These are phyloP conservation scores for Garra rufa DNA, from an alignment of 2,113 vertebrate species.

Conservation along the genomic window DNA sequence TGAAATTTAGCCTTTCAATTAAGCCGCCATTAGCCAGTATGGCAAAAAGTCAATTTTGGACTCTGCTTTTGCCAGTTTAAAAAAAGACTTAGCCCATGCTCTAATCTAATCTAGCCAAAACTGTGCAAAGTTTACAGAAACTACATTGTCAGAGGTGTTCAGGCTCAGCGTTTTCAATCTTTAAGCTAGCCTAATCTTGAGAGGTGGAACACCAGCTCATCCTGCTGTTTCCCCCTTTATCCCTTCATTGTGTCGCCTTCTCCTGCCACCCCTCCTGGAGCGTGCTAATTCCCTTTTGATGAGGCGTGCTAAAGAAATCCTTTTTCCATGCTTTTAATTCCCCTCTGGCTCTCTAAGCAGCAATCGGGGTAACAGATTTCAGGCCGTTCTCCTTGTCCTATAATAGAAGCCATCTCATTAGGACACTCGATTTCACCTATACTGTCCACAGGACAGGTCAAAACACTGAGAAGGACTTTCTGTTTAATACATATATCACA, in stretches of 20 bases:
- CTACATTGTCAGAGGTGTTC: slow-evolving; percentile 9
- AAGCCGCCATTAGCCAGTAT: not conserved
- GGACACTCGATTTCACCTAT: slow-evolving; percentile 48
- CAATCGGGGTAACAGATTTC: slow-evolving; percentile 88
- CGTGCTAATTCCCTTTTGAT: slow-evolving; percentile 85
- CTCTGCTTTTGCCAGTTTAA: not conserved
- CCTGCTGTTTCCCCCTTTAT: slow-evolving; percentile 65
- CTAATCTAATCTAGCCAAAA: not conserved
- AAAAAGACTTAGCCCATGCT: not conserved
- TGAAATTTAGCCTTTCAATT: not conserved
- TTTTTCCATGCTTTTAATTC: slow-evolving; percentile 81
- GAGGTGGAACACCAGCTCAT: slow-evolving; percentile 59
- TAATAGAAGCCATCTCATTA: slow-evolving; percentile 72
- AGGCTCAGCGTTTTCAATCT: slow-evolving; percentile 38
- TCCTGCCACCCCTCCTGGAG: slow-evolving; percentile 78
- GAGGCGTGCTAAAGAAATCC: slow-evolving; percentile 93
- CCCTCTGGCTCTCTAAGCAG: slow-evolving; percentile 84
- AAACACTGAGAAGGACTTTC: not conserved
- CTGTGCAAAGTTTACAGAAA: slow-evolving; percentile 31
- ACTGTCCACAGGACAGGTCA: slow-evolving; percentile 35
- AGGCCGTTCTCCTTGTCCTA: slow-evolving; percentile 71
- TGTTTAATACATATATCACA: slow-evolving; percentile 19
- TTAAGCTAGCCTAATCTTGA: slow-evolving; percentile 55
- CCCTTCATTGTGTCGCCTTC: slow-evolving; percentile 74
- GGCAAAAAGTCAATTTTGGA: not conserved